Percentiles rank a stretch among this genome's conserved stretches.
Evolutionary conservation across 2,888 invertebrate species (phyloP).

Genomic region (Drosophila anomalata): DNA sequence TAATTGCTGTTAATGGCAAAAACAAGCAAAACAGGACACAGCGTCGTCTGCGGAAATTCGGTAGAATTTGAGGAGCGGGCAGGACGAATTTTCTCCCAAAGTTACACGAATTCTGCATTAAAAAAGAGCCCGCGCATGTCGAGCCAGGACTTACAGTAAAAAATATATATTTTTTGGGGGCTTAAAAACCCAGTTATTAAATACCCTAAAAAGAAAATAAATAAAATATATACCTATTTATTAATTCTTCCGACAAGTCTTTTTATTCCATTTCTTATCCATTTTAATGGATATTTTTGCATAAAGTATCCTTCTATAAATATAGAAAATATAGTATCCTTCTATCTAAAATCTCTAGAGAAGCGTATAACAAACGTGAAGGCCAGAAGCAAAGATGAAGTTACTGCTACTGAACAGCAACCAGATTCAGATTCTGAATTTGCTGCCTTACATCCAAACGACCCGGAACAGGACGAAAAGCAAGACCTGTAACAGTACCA

Average conservation of each 20-base stretch:
- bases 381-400: neutral
- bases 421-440: slow-evolving; percentile 19
- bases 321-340: too few species aligned
- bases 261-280: neutral
- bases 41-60: slow-evolving; percentile 32
- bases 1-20: slow-evolving; percentile 72
- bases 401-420: slow-evolving; percentile 7
- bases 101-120: slow-evolving; percentile 70
- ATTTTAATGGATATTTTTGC: neutral
- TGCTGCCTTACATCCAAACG: slow-evolving; percentile 13
- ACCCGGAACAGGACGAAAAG: neutral
- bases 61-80: neutral
- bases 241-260: too few species aligned
- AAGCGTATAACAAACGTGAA: slow-evolving; percentile 8
- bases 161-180: neutral
- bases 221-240: too few species aligned
- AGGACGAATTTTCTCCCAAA: slow-evolving; percentile 17
- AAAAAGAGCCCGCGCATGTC: slow-evolving; percentile 52
- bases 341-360: too few species aligned
- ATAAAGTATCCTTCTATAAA: too few species aligned
- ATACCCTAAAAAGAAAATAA: slow-evolving; percentile 3
- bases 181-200: neutral
- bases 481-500: neutral
- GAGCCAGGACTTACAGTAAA: slow-evolving; percentile 6
- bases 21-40: slow-evolving; percentile 50